Conservation (phyloP, 2,113 vertebrate genomes). For the Sorex fumeus region DNA sequence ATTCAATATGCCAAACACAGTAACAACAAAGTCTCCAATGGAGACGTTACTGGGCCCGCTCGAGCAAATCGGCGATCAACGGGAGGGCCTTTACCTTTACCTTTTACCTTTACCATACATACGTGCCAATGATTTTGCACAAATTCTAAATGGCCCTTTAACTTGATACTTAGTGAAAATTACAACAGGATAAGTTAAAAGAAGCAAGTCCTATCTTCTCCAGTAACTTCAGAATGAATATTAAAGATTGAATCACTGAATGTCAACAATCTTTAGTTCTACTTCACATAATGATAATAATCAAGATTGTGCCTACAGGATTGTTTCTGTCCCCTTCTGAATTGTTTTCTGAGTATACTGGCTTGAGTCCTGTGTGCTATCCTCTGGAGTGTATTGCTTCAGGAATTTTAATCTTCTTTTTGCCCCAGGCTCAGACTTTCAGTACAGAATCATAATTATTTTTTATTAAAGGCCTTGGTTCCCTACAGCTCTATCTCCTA, state of each 20-base stretch:
- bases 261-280: not conserved
- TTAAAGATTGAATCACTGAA: not conserved
- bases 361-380: not conserved
- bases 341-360: slow-evolving; percentile 26
- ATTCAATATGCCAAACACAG: no score
- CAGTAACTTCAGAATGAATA: not conserved
- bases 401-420: not conserved
- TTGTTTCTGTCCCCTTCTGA: not conserved
- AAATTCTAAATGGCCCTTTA: slow-evolving; percentile 23
- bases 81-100: no score
- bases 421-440: not conserved
- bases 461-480: not conserved
- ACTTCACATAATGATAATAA: not conserved
- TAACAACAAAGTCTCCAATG: no score
- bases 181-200: not conserved
- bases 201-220: not conserved
- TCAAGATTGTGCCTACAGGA: not conserved
- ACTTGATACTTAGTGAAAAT: not conserved
- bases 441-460: not conserved
- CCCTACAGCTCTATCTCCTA: no score
- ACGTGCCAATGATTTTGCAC: not conserved
- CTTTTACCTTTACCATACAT: no score
- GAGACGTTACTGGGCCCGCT: no score
- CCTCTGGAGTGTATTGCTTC: not conserved
- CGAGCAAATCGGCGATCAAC: no score